These are phyloP conservation scores for Cyrtonyx montezumae DNA, from an alignment of 2,113 vertebrate genomes.

Conservation along the genomic window DNA sequence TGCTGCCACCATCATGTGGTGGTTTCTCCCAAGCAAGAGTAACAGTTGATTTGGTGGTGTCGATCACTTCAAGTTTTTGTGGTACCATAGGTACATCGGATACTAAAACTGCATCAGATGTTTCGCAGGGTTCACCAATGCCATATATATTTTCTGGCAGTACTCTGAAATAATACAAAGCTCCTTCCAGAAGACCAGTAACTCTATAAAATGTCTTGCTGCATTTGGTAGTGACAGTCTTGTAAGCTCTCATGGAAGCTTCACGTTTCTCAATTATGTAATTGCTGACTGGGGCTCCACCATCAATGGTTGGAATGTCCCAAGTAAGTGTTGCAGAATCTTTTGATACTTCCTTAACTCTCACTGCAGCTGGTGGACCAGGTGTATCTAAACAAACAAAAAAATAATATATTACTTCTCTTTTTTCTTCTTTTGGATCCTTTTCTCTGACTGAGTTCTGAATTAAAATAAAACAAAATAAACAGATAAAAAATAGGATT, in stretches of 20 bases:
- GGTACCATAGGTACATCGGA: constrained; percentile 93
- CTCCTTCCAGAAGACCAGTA: constrained; percentile 90
- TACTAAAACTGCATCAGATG: constrained; percentile 88
- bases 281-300: constrained; percentile 95
- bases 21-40: constrained; percentile 97
- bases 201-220: constrained; percentile 93
- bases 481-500: not conserved
- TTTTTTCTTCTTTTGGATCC: not conserved
- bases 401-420: not conserved
- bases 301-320: constrained; percentile 93
- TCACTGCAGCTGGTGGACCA: constrained; percentile 90
- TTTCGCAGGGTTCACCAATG: constrained; percentile 92
- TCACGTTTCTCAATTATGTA: constrained; percentile 96
- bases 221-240: constrained; percentile 95
- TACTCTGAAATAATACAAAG: constrained; percentile 96
- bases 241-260: constrained; percentile 97
- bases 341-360: constrained; percentile 90
- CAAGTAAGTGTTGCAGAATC: constrained; percentile 92
- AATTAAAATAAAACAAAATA: not conserved
- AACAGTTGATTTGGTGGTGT: constrained; percentile 92
- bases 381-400: constrained; percentile 86
- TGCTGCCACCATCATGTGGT: constrained; percentile 95
- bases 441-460: not conserved
- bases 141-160: constrained; percentile 98
- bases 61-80: constrained; percentile 89